phyloP scores from a whole-genome alignment of 1,140 invertebrate species.

The Drosophila kohkoa region DNA sequence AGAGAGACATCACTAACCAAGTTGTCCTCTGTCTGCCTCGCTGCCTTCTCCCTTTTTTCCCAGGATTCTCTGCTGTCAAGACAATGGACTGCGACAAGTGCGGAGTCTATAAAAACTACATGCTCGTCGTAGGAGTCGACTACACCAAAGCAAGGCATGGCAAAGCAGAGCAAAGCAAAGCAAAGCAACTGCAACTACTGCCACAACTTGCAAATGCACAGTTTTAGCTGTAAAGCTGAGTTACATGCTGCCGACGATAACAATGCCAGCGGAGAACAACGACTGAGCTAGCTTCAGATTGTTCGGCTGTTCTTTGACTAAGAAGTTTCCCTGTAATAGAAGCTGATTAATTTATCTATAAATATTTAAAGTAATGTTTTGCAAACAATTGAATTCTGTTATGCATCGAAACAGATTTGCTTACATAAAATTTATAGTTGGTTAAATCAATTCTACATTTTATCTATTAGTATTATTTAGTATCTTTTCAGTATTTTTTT shows the following conservation, averaged over 20 bases:
- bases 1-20: slow-evolving; percentile 45
- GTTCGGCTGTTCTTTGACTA: too few relatives aligned
- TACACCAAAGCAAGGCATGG: slow-evolving; percentile 48
- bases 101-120: slow-evolving; percentile 76
- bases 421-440: too few relatives aligned
- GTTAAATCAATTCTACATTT: too few relatives aligned
- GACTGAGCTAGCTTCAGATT: background rate
- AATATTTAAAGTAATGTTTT: too few relatives aligned
- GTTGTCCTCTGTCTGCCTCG: slow-evolving; percentile 17
- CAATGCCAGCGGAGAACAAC: slow-evolving; percentile 5
- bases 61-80: slow-evolving; percentile 42
- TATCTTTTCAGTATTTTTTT: too few relatives aligned
- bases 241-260: slow-evolving; percentile 5
- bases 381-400: too few relatives aligned
- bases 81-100: slow-evolving; percentile 79
- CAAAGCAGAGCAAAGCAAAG: too few relatives aligned
- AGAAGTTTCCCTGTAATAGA: background rate
- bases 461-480: too few relatives aligned
- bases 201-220: slow-evolving; percentile 53
- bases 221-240: slow-evolving; percentile 24
- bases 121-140: slow-evolving; percentile 32
- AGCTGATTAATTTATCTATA: too few relatives aligned
- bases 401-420: too few relatives aligned
- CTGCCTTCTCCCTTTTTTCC: background rate
- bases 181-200: slow-evolving; percentile 27